phyloP scores from a whole-genome alignment of 2,888 invertebrate species.

The Orchestes rusci region DNA sequence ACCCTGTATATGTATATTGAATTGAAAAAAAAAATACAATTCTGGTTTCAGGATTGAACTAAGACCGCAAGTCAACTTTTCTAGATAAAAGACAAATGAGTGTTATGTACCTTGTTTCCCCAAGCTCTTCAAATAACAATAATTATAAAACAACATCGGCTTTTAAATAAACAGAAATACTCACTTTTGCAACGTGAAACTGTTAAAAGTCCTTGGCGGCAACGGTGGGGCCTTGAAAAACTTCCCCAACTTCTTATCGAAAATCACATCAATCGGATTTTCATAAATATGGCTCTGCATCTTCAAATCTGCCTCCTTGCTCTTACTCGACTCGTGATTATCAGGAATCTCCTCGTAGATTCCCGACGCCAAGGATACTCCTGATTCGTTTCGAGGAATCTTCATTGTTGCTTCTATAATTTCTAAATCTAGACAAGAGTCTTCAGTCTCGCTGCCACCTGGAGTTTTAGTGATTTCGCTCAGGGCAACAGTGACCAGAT shows the following conservation, averaged over 20 bases:
- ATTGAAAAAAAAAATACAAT: too few species aligned
- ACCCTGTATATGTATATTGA: too few species aligned
- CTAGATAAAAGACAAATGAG: too few species aligned
- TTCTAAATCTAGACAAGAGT: constrained; percentile 37
- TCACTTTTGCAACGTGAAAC: constrained; percentile 18
- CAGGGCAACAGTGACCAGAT: constrained; percentile 39
- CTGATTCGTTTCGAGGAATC: constrained; percentile 48
- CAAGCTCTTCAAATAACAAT: too few species aligned
- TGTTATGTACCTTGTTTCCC: too few species aligned
- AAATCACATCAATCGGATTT: constrained; percentile 41
- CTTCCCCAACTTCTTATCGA: constrained; percentile 31
- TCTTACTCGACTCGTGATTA: constrained; percentile 11
- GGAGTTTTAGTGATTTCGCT: constrained; percentile 40
- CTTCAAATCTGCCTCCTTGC: constrained; percentile 1
- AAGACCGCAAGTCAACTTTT: too few species aligned
- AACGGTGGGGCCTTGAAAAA: constrained; percentile 42
- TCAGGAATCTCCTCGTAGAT: constrained; percentile 65
- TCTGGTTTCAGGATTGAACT: too few species aligned
- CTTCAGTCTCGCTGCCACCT: constrained; percentile 43
- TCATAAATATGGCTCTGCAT: constrained; percentile 39
- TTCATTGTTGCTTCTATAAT: background rate
- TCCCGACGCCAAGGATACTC: constrained; percentile 53
- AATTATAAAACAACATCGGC: too few species aligned
- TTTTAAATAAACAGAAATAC: too few species aligned
- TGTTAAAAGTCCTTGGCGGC: constrained; percentile 41